phyloP scores from a whole-genome alignment of 2,113 vertebrate species.

The Notechis scutatus region DNA sequence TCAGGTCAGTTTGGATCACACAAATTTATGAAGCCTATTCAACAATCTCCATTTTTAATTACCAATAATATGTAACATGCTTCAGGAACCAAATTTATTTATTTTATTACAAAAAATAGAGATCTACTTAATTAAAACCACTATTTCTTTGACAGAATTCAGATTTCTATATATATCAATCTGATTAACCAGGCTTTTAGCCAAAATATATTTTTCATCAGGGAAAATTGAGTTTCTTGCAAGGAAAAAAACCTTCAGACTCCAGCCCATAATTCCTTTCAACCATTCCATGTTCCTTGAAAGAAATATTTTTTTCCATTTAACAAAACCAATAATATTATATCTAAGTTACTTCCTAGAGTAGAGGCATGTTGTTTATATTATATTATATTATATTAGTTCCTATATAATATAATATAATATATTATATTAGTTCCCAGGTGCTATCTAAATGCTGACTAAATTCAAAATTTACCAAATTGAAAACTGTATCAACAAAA shows the following conservation, averaged over 20 bases:
- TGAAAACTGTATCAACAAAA: neutral
- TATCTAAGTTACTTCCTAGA: neutral
- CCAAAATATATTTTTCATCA: neutral
- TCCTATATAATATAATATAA: no score
- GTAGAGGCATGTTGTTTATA: neutral
- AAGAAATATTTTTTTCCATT: neutral
- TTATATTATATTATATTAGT: no score
- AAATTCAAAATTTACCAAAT: neutral
- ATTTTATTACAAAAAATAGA: neutral
- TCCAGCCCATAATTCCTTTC: neutral
- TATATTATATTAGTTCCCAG: neutral
- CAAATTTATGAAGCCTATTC: neutral
- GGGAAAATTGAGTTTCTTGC: neutral
- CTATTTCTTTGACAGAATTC: neutral
- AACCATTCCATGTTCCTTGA: neutral
- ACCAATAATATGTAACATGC: neutral
- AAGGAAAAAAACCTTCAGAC: neutral
- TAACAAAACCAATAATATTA: neutral
- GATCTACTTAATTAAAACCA: neutral
- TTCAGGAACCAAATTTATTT: neutral
- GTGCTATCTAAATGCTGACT: neutral
- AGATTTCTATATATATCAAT: neutral
- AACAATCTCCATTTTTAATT: neutral
- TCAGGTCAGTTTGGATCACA: neutral
- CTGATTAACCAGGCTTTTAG: neutral